These are phyloP conservation scores for Zaprionus obscuricornis DNA, from an alignment of 2,888 invertebrate genomes.

Conservation along the genomic window DNA sequence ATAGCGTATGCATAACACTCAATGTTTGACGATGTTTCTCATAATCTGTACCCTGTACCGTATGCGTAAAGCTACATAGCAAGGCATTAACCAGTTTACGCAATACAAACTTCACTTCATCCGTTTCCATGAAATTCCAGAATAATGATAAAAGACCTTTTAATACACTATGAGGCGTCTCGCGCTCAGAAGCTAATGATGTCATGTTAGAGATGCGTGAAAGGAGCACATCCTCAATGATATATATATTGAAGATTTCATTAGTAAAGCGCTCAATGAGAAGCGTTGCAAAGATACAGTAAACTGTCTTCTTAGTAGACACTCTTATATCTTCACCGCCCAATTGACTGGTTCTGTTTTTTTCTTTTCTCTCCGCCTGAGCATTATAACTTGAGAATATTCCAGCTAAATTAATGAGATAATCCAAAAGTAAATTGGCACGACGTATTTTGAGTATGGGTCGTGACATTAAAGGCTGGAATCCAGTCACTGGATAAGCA, in stretches of 20 bases:
- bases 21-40: slow-evolving; percentile 84
- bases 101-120: slow-evolving; percentile 80
- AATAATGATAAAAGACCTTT: slow-evolving; percentile 79
- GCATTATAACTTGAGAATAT: slow-evolving; percentile 78
- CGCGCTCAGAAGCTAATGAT: slow-evolving; percentile 62
- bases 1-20: slow-evolving; percentile 83
- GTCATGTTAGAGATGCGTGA: slow-evolving; percentile 81
- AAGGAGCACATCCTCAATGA: slow-evolving; percentile 88
- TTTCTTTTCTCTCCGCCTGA: too few species aligned
- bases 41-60: slow-evolving; percentile 79
- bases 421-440: slow-evolving; percentile 76
- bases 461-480: slow-evolving; percentile 87
- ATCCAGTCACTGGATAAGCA: slow-evolving; percentile 88
- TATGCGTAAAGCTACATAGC: slow-evolving; percentile 76
- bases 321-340: slow-evolving; percentile 38
- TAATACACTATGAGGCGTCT: slow-evolving; percentile 75
- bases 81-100: slow-evolving; percentile 80
- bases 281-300: slow-evolving; percentile 85
- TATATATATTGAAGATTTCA: slow-evolving; percentile 87
- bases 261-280: slow-evolving; percentile 87
- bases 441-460: slow-evolving; percentile 75
- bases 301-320: slow-evolving; percentile 84
- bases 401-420: slow-evolving; percentile 79
- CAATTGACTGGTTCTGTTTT: slow-evolving; percentile 6
- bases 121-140: slow-evolving; percentile 82